These are phyloP conservation scores for Pandion haliaetus DNA, from an alignment of 2,113 vertebrate species.

Conservation along the genomic window DNA sequence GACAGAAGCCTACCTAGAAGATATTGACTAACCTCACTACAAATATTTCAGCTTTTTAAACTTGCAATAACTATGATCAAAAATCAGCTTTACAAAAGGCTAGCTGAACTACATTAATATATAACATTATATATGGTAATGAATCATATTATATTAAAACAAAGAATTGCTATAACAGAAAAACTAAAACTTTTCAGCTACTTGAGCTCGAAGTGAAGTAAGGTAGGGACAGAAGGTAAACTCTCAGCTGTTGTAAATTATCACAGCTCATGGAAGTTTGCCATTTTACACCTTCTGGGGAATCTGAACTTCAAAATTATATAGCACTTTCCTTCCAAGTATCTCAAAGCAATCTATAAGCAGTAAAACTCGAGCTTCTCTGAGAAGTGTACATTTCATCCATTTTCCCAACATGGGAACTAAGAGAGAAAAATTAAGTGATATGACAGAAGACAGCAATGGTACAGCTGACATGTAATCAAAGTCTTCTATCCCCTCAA, in stretches of 20 bases:
- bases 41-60: not conserved
- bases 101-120: not conserved
- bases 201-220: not conserved
- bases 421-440: not conserved
- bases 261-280: constrained; percentile 31
- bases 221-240: constrained; percentile 47
- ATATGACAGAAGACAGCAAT: not conserved
- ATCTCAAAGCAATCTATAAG: constrained; percentile 24
- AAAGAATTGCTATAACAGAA: not conserved
- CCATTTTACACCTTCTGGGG: constrained; percentile 50
- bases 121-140: not conserved
- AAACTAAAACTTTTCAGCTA: constrained; percentile 4
- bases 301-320: constrained; percentile 53
- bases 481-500: not conserved
- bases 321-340: constrained; percentile 27
- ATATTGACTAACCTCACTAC: not conserved
- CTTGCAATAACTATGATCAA: not conserved
- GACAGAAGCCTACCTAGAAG: not conserved
- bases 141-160: not conserved
- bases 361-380: constrained; percentile 1
- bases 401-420: not conserved
- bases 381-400: not conserved
- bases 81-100: not conserved
- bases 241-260: constrained; percentile 47
- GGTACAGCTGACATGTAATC: not conserved